Base-by-base conservation (phyloP, 2,797 vertebrate genomes). In the Anguilla pacifica region DNA sequence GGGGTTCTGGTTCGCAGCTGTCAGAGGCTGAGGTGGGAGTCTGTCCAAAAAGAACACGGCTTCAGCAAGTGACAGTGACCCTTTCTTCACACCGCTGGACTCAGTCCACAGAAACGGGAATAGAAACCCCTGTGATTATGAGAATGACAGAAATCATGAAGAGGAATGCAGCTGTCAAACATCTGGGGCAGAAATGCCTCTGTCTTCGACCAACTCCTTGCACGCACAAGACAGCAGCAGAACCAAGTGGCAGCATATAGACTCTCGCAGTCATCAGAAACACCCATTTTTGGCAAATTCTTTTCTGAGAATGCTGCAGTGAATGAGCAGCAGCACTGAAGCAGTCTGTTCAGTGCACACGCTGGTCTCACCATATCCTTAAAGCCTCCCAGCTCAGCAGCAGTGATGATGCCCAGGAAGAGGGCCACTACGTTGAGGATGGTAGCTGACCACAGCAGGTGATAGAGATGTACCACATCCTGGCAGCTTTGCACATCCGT, bases 341-440 rank as follows among this genome's bases (percentile, higher is more conserved):
- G 57, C 19, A 39, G 59, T 2, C 11, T 35, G 4, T 3, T 17
- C 17, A 5, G 9, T 22, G 35, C 19, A 2, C 22, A 7, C 11
- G 13, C n/a, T 9, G 51, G 53, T 89, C 96, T 91, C 93, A 99
- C 98, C 98, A 99, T 97, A 91, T 99, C 98, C 93, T 99, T 99
- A 93, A 99, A 99, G 91, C 98, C 97, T 88, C 98, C 98, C 13
- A 99, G 97, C 90, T 99, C 96, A 0, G 98, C 98, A 0, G 98
- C 98, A 22, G 99, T 99, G 89, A 99, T 98, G 96, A 99, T 99
- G 82, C 99, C 99, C 77, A 99, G 95, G 92, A 99, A 99, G 0
- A 99, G 95, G 17, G 98, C 99, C 1, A 99, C 96, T 0, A 99
- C 97, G 94, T 99, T 99, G 92, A 99, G 96, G 93, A 99, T 97